phyloP scores from a whole-genome alignment of 2,113 vertebrate genomes.

The Promerops cafer region DNA sequence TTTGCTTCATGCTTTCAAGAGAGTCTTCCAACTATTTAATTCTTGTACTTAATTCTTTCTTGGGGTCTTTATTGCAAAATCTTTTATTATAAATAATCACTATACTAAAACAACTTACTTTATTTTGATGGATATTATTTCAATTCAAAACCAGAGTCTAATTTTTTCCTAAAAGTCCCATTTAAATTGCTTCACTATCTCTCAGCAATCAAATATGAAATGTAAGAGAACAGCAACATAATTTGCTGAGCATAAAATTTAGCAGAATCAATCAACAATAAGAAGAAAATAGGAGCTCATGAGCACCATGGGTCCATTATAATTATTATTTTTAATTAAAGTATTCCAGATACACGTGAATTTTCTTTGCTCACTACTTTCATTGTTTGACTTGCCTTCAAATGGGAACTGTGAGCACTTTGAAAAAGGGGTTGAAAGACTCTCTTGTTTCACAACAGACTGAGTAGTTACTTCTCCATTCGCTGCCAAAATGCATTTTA shows the following conservation, averaged over 20 bases:
- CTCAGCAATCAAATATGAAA: constrained; percentile 2
- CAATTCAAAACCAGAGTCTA: not conserved
- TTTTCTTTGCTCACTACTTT: constrained; percentile 30
- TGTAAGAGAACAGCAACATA: constrained; percentile 13
- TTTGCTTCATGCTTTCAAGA: not conserved
- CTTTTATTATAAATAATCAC: not conserved
- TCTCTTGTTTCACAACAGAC: constrained; percentile 35
- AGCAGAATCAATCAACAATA: constrained; percentile 23
- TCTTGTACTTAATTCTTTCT: not conserved
- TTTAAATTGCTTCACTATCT: constrained; percentile 17
- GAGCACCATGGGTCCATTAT: not conserved
- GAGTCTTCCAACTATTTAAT: not conserved
- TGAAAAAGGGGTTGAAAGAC: constrained; percentile 65
- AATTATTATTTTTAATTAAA: constrained; percentile 55
- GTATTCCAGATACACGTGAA: constrained; percentile 16
- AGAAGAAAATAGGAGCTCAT: constrained; percentile 10
- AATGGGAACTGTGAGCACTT: constrained; percentile 30
- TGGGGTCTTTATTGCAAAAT: not conserved
- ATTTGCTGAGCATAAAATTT: constrained; percentile 31
- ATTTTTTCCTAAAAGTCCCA: not conserved
- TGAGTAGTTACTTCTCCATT: constrained; percentile 16
- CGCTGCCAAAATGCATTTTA: constrained; percentile 8
- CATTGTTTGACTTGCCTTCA: constrained; percentile 31
- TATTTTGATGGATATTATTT: not conserved
- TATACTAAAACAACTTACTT: not conserved